phyloP scores from a whole-genome alignment of 2,113 vertebrate species.

The Anhinga anhinga region DNA sequence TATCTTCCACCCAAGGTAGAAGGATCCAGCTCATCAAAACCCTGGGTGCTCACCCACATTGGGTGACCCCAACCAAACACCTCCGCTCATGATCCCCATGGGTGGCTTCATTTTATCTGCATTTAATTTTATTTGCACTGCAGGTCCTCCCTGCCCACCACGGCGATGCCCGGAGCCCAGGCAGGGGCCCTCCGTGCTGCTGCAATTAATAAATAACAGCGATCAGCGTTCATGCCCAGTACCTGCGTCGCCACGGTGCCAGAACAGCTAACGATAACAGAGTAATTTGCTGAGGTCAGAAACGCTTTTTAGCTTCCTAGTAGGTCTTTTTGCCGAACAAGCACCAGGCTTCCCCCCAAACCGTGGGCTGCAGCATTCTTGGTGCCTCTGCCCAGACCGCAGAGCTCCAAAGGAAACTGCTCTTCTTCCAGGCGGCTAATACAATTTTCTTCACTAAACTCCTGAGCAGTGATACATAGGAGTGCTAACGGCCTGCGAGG shows the following conservation, averaged over 20 bases:
- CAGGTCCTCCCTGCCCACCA: neutral
- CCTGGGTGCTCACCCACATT: fast-evolving
- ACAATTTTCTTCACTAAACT: neutral
- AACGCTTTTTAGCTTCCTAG: neutral
- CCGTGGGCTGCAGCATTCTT: neutral
- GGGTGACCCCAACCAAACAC: neutral
- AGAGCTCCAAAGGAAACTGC: neutral
- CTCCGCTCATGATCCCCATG: fast-evolving
- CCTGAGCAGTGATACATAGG: neutral
- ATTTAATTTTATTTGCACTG: neutral
- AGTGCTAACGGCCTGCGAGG: neutral
- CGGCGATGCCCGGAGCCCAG: fast-evolving
- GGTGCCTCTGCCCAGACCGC: neutral
- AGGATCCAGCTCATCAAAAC: neutral
- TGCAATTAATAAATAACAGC: neutral
- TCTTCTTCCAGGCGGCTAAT: neutral
- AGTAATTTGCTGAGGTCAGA: neutral
- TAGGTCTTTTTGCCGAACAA: neutral
- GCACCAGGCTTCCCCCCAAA: neutral
- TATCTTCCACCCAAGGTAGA: neutral
- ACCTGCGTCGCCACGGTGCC: neutral
- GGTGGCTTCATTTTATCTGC: neutral
- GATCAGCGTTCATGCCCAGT: fast-evolving
- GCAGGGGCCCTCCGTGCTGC: neutral
- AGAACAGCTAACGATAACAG: neutral